Evolutionary conservation across 2,797 vertebrate species (phyloP), one percentile per base, ranked within the genome.

Genomic region (Peromyscus attwateri): DNA sequence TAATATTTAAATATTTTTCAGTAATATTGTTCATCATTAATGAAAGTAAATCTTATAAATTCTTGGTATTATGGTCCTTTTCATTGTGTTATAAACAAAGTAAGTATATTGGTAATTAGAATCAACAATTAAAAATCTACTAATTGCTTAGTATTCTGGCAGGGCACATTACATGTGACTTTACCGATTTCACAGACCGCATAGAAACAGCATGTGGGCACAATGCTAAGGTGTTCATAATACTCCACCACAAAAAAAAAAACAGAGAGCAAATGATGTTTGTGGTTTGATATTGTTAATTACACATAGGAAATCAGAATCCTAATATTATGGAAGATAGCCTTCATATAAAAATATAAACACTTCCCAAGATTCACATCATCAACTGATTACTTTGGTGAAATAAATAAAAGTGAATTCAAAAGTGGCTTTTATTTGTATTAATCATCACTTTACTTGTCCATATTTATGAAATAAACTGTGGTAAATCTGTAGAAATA

Each of bases 1-100:
- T n/a, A 91, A 40, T 92, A 43, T 46, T 43, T 89, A 6, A 52
- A 40, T 2, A 46, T 91, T 90, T 87, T 77, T 71, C 25, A 97
- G 27, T 93, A 83, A 9, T 77, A 52, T 21, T 83, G 5, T 7
- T 95, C n/a, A 49, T 71, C 12, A 90, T 84, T 93, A 37, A 62
- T 87, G 3, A 81, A 17, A 5, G 3, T 60, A 87, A 57, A 57
- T 94, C 4, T 91, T 62, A 75, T 40, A 81, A 62, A 85, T 68
- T 13, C 12, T 84, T 71, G 2, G 12, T 70, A 92, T 76, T 21
- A 43, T 0, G 52, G 29, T 70, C 16, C 7, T 2, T 95, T 92
- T 96, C 25, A 77, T 84, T 95, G 23, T 83, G 85, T 62, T 88
- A 1, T 5, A 25, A 90, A 31, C 81, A 70, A 82, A 70, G 31